Evolutionary conservation across 2,797 vertebrate species (phyloP), one percentile per base, ranked within the genome.

Genomic region (Falco concolor): DNA sequence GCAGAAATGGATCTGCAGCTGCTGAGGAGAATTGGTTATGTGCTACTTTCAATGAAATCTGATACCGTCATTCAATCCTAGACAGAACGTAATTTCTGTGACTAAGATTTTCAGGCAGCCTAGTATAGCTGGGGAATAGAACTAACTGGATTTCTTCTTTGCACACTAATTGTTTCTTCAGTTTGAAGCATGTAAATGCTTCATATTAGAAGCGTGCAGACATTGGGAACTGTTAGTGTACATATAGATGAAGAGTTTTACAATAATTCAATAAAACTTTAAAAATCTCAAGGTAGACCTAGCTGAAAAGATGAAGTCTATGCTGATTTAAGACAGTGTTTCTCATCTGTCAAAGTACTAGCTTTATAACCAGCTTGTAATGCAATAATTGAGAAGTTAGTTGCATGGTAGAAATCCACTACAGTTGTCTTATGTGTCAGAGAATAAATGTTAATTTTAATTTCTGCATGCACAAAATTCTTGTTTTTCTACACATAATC

Each of bases 1-100:
- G 63, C 64, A 84, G 28, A 83, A 92, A 70, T 68, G 44, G 49
- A 77, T 87, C 90, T 95, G 81, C 60, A 90, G 74, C 89, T 93
- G 84, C 49, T 68, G 60, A 84, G 59, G 30, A 70, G 59, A 67
- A 63, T 67, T 50, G 28, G 63, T 91, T 70, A 40, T 52, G 57
- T 95, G 49, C 85, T 88, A 2, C 91, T 89, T 85, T 50, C 22
- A 83, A 72, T 85, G 87, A 92, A 87, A 93, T 40, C 21, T 0
- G 12, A 30, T 54, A 32, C 0, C 0, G 3, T 69, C 68, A 68
- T 73, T 88, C 14, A 23, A 11, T 59, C 59, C 57, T 81, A 69
- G 65, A 47, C 73, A 73, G 65, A 93, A 34, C 34, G 13, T 34
- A 8, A 34, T 44, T 61, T 54, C 60, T 52, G 30, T 63, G 73